Evolutionary conservation across 2,888 invertebrate species (phyloP).

Genomic region (Napeogenes sylphis): DNA sequence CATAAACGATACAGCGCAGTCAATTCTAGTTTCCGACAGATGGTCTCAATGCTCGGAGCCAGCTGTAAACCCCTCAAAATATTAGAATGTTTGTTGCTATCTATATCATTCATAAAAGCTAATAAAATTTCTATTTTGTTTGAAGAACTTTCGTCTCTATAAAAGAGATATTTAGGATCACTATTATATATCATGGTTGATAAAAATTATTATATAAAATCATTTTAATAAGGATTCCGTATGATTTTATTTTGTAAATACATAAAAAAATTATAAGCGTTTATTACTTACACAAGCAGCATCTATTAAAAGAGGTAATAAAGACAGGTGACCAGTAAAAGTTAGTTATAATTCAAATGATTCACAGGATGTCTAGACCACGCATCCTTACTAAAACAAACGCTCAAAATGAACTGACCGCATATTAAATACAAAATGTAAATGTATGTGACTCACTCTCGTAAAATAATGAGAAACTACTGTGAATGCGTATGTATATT

Average conservation of each 20-base stretch:
- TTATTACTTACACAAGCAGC: no score
- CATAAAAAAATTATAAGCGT: no score
- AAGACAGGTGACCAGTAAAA: no score
- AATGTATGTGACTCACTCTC: conserved; percentile 1
- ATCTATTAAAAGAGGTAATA: no score
- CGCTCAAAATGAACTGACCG: conserved; percentile 1
- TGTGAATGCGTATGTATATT: no score
- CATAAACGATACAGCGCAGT: conserved; percentile 1
- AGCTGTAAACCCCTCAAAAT: conserved; percentile 6
- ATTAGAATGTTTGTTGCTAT: conserved; percentile 1
- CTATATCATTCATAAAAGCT: conserved; percentile 4
- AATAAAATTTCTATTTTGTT: not conserved
- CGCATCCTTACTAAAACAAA: conserved; percentile 5
- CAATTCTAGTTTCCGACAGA: conserved; percentile 1
- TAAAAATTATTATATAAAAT: not conserved
- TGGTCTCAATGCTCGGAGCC: not conserved
- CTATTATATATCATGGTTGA: not conserved
- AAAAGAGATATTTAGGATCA: not conserved
- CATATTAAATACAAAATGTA: conserved; percentile 7
- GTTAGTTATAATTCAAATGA: conserved; percentile 13
- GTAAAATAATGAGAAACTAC: conserved; percentile 1
- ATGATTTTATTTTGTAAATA: no score
- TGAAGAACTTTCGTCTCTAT: not conserved
- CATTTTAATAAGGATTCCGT: not conserved
- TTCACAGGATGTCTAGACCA: conserved; percentile 22